A percentile compares a stretch with the other conserved stretches of the same genome.
phyloP scores from a whole-genome alignment of 2,113 vertebrate genomes.

The Ia io region DNA sequence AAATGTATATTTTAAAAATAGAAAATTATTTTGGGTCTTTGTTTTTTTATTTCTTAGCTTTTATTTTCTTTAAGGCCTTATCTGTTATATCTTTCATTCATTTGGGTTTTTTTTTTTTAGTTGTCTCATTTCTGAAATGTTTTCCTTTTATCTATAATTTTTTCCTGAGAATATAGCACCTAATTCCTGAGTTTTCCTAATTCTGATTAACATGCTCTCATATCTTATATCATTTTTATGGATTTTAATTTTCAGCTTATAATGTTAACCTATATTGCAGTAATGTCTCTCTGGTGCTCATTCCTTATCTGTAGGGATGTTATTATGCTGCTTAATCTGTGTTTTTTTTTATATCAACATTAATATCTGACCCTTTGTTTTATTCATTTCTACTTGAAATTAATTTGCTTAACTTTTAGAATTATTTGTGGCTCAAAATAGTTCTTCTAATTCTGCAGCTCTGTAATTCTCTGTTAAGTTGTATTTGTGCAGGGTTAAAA shows the following conservation, averaged over 20 bases:
- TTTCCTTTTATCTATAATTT: background rate
- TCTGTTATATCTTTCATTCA: background rate
- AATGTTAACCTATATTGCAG: background rate
- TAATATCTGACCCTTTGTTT: background rate
- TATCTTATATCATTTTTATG: background rate
- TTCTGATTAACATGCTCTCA: background rate
- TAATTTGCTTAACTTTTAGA: constrained; percentile 1
- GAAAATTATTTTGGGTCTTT: background rate
- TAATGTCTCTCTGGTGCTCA: background rate
- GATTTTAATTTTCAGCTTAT: background rate
- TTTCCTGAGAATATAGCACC: background rate
- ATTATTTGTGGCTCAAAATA: background rate
- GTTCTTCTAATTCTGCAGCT: background rate
- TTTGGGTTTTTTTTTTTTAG: background rate
- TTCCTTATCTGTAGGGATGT: background rate
- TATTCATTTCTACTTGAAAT: background rate
- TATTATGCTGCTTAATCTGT: background rate
- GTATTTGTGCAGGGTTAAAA: background rate
- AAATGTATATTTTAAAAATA: too few species aligned
- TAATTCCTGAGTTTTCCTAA: background rate
- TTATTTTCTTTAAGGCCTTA: background rate
- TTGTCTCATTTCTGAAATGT: background rate
- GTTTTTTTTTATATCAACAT: background rate
- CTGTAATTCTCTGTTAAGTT: background rate
- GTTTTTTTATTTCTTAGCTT: background rate